phyloP scores from a whole-genome alignment of 2,797 vertebrate genomes.

The Lateolabrax maculatus region DNA sequence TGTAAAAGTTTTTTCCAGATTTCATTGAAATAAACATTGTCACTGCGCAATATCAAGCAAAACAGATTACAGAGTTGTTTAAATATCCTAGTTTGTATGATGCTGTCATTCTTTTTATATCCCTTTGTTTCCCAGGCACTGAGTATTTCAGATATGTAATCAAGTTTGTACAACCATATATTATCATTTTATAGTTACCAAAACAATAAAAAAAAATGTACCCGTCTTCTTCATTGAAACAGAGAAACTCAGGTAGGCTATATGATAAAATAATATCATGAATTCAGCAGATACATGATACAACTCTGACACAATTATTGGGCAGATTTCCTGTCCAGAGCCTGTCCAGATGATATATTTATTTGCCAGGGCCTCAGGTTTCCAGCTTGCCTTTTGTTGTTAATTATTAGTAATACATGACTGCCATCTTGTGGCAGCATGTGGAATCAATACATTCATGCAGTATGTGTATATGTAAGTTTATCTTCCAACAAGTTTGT shows the following conservation, averaged over 20 bases:
- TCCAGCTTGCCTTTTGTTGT: fast-evolving
- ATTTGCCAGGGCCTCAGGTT: neutral
- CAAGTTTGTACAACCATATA: too few relatives aligned
- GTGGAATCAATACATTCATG: neutral
- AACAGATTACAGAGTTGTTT: too few relatives aligned
- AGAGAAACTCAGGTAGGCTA: neutral
- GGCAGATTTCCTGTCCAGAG: neutral
- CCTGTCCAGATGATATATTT: neutral
- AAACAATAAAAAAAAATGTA: neutral
- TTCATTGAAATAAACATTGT: neutral
- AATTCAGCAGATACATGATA: neutral
- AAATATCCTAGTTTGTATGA: too few relatives aligned
- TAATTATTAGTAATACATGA: constrained; percentile 36
- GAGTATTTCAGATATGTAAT: too few relatives aligned
- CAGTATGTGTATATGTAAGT: neutral
- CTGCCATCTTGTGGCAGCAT: constrained; percentile 64
- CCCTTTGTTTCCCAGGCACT: too few relatives aligned
- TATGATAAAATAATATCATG: neutral
- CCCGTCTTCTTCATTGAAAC: too few relatives aligned
- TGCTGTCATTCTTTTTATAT: too few relatives aligned
- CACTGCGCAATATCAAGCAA: too few relatives aligned
- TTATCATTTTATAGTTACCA: neutral
- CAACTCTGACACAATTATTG: neutral
- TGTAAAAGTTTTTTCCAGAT: too few relatives aligned
- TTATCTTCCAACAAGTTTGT: too few relatives aligned